Evolutionary conservation across 2,888 invertebrate species (phyloP).

Genomic region (Criorhina ranunculi): DNA sequence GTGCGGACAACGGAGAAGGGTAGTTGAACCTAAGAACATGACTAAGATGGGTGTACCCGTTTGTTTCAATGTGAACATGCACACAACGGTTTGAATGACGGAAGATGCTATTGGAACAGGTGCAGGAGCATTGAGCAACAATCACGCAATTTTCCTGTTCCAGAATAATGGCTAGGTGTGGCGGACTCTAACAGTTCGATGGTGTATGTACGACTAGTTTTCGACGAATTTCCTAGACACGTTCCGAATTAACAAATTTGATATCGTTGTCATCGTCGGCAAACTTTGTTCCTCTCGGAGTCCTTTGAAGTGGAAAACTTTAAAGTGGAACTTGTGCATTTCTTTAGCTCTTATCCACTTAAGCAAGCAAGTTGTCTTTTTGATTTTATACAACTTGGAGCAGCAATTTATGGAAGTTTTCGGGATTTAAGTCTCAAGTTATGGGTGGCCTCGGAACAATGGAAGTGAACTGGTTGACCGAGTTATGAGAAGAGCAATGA

Average conservation of each 20-base stretch:
- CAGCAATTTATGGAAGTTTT: conserved; percentile 46
- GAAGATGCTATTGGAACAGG: conserved; percentile 39
- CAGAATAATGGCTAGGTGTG: conserved; percentile 1
- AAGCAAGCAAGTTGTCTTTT: conserved; percentile 23
- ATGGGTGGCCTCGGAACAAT: conserved; percentile 20
- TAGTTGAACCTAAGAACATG: conserved; percentile 19
- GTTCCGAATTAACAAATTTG: conserved; percentile 43
- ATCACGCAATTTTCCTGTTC: conserved; percentile 40
- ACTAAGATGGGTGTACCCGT: conserved; percentile 13
- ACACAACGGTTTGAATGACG: conserved; percentile 37
- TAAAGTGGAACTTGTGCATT: conserved; percentile 45
- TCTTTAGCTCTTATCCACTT: conserved; percentile 26
- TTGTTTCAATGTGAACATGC: background rate
- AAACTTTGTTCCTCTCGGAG: conserved; percentile 20
- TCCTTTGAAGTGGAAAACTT: conserved; percentile 39
- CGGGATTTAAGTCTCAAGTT: conserved; percentile 4
- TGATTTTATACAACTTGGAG: conserved; percentile 28
- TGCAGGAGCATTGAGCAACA: conserved; percentile 16
- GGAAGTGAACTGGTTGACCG: conserved; percentile 13
- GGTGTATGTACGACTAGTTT: conserved; percentile 8
- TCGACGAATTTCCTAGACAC: conserved; percentile 23
- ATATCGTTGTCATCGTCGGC: conserved; percentile 44
- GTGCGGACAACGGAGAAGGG: background rate
- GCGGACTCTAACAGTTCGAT: background rate
- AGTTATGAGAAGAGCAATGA: background rate